Percentiles rank a stretch among this genome's conserved stretches.
phyloP scores from a whole-genome alignment of 2,888 invertebrate species.

The Andrena hattorfiana region DNA sequence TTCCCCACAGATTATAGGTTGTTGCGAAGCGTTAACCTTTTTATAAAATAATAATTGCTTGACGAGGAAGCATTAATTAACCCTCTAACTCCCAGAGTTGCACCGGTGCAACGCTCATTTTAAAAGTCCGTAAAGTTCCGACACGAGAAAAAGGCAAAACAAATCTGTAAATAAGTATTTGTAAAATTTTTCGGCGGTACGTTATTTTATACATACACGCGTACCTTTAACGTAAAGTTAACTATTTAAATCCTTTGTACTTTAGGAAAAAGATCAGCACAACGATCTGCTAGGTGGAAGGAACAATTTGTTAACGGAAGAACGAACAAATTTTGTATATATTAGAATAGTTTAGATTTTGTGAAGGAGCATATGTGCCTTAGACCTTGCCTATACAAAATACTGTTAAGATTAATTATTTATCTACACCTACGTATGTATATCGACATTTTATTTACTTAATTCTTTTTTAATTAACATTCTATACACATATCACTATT shows the following conservation, averaged over 20 bases:
- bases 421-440: conserved; percentile 73
- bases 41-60: too few relatives aligned
- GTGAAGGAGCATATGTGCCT: conserved; percentile 78
- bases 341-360: conserved; percentile 74
- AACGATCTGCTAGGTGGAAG: conserved; percentile 6
- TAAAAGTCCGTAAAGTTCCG: too few relatives aligned
- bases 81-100: too few relatives aligned
- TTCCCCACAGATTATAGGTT: too few relatives aligned
- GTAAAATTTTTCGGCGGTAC: conserved; percentile 30
- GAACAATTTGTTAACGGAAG: conserved; percentile 34
- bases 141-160: conserved; percentile 20
- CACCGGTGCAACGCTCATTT: too few relatives aligned
- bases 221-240: conserved; percentile 53
- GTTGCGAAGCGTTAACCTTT: too few relatives aligned
- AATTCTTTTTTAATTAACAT: conserved; percentile 72
- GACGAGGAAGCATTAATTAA: too few relatives aligned
- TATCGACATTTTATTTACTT: conserved; percentile 69
- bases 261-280: conserved; percentile 12
- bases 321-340: conserved; percentile 76
- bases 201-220: conserved; percentile 37
- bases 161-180: conserved; percentile 63
- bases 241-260: conserved; percentile 59
- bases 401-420: conserved; percentile 79
- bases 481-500: conserved; percentile 12
- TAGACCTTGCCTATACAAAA: conserved; percentile 80